Evolutionary conservation across 2,113 vertebrate genomes (phyloP), one percentile per base, ranked within the genome.

Genomic region (Columba janthina): DNA sequence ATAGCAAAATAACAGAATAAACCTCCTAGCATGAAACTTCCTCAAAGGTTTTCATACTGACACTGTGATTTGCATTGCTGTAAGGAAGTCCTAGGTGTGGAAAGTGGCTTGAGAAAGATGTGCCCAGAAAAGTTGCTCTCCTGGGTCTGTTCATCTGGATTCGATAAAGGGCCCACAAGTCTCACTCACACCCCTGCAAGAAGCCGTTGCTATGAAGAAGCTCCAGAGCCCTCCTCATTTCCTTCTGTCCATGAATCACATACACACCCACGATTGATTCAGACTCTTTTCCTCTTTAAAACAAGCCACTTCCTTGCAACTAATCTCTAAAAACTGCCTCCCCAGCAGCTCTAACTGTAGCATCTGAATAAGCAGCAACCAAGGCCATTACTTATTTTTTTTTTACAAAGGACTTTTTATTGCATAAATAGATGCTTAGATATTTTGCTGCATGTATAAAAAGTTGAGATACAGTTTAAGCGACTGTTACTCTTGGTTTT

Each of bases 391-490:
- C 5, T 88, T 42, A 54, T 32, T 58, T 58, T 92, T 40, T 40
- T 54, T 73, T 57, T 32, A 76, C 56, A 92, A 96, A 95, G 10
- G 10, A 17, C 51, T 60, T 75, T 97, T 97, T 90, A 96, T 93
- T 96, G 72, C 83, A 95, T 51, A 94, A 97, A 93, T 83, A 91
- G 60, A 78, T 44, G 72, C 72, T 94, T 62, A 53, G 62, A n/a
- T 38, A 69, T 90, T 86, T 81, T 46, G 36, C 73, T 80, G 85
- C 54, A 22, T 7, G 2, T 29, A 71, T 4, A 60, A 95, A 81
- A 93, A 89, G 15, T 1, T 26, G 61, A 82, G 25, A 87, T 26
- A 81, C 28, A 12, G 32, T 18, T 64, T 12, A 46, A 51, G 57
- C 20, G 10, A 66, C 74, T 20, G 56, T 86, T 62, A 26, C 64